These are phyloP conservation scores for Paralinhomoeus sp. DNA, from an alignment of 2,888 invertebrate species.

Conservation along the genomic window DNA sequence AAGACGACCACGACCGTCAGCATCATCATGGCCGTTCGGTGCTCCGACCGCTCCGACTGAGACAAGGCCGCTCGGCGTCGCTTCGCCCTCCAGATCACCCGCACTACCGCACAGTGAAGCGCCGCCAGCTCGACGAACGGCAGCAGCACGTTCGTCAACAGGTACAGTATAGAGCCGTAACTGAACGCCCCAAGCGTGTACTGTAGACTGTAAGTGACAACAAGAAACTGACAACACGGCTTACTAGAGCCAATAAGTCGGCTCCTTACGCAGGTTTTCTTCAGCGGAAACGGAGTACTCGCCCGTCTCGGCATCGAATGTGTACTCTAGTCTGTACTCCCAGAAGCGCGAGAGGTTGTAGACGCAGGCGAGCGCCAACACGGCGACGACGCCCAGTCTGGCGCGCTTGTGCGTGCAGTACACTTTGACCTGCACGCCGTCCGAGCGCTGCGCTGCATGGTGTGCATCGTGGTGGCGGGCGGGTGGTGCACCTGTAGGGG, in stretches of 20 bases:
- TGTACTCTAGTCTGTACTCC: constrained; percentile 1
- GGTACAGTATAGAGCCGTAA: neutral
- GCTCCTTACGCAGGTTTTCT: neutral
- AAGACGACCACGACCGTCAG: neutral
- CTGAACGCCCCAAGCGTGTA: too few relatives aligned
- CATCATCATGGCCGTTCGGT: constrained; percentile 1
- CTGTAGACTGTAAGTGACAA: too few relatives aligned
- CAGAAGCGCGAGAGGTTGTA: constrained; percentile 3
- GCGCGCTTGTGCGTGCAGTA: neutral
- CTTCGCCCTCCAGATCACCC: neutral
- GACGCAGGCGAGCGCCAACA: neutral
- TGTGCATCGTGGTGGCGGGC: too few relatives aligned
- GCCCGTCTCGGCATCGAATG: too few relatives aligned
- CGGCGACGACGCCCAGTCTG: neutral
- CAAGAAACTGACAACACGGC: too few relatives aligned
- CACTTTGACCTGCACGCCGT: neutral
- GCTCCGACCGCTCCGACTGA: neutral
- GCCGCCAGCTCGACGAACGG: neutral
- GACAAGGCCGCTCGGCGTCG: neutral
- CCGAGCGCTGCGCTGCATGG: too few relatives aligned
- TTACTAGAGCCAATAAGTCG: neutral
- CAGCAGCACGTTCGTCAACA: neutral
- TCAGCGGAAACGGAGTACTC: too few relatives aligned
- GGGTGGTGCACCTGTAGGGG: neutral
- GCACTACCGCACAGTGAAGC: neutral